Base-by-base conservation (phyloP, 2,888 invertebrate species). In the Autographa gamma region DNA sequence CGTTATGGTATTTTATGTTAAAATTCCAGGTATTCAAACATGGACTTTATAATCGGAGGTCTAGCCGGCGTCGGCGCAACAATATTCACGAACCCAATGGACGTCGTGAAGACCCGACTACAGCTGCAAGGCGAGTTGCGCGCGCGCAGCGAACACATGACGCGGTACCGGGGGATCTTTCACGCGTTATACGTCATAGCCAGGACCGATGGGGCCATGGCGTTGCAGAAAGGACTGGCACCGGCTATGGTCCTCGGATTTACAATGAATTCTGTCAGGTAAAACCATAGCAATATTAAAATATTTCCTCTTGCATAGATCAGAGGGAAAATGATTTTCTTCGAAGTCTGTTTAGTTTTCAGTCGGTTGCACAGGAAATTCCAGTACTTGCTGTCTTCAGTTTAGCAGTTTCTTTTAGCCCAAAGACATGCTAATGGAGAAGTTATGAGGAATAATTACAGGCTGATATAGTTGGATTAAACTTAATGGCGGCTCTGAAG, bases 61-160 rank as follows among this genome's bases (percentile, higher is more conserved):
- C 82, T 96, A 8, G 97, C 97, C 19, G 98, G 98, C 7, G 97
- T 97, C 14, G 97, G 97, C 16, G 98, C 98, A 0, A 97, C 98
- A 0, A 94, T 98, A 63, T 97, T 98, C 84, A 98, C 98, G 8
- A 98, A 99, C 89, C 99, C 98, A 0, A 96, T 98, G 87, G 98
- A 99, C 91, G 98, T 98, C 11, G 93, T 98, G 31, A 99, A 99
- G 94, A 98, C 98, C 16, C 96, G 98, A 0, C 96, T 98, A 89
- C 98, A 99, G 90, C 95, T 99, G 3, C 98, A 99, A 91, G 97
- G 97, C 0, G 97, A 98, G 90, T 89, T 98, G 60, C 96, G 96
- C 80, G 96, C 97, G 0, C 96, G 90, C 68, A 85, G 79, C 11
- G 96, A 87, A 96, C 97, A 69, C 73, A 91, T 85, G 81, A 92